These are phyloP conservation scores for Notothenia rossii DNA, from an alignment of 2,113 vertebrate species.

Conservation along the genomic window DNA sequence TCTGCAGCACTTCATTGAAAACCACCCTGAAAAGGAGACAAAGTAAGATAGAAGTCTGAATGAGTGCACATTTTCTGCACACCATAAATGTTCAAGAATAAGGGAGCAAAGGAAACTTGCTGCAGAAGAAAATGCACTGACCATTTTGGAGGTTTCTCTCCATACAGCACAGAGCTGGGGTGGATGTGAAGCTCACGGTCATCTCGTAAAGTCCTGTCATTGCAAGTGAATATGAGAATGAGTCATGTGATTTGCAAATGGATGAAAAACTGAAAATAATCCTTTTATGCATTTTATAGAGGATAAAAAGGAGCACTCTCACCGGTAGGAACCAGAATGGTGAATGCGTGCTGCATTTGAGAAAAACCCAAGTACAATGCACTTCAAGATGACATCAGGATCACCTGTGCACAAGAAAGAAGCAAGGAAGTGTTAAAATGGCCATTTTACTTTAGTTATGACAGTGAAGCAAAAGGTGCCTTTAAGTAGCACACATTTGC, in stretches of 20 bases:
- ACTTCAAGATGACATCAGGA: conserved; percentile 94
- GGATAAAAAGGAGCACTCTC: conserved; percentile 12
- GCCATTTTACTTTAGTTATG: background rate
- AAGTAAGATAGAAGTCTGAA: background rate
- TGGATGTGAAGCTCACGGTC: conserved; percentile 97
- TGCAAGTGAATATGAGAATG: background rate
- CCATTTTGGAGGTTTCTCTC: conserved; percentile 97
- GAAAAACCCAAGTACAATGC: conserved; percentile 97
- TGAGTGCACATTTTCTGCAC: background rate
- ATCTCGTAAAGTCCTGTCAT: conserved; percentile 93
- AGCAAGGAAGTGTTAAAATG: conserved; percentile 5
- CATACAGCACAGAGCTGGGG: conserved; percentile 93
- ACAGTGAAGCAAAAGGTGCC: background rate
- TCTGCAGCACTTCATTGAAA: conserved; percentile 97
- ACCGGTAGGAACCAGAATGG: conserved; percentile 96
- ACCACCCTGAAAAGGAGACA: conserved; percentile 88
- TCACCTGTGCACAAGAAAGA: conserved; percentile 85
- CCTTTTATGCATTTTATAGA: background rate
- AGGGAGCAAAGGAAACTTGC: background rate
- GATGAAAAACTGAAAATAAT: background rate
- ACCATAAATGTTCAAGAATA: background rate
- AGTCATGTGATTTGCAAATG: background rate
- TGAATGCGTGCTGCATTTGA: conserved; percentile 96
- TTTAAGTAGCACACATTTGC: background rate
- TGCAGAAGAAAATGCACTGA: conserved; percentile 71